Evolutionary conservation across 2,888 invertebrate genomes (phyloP).

Genomic region (Capitulum mitella): DNA sequence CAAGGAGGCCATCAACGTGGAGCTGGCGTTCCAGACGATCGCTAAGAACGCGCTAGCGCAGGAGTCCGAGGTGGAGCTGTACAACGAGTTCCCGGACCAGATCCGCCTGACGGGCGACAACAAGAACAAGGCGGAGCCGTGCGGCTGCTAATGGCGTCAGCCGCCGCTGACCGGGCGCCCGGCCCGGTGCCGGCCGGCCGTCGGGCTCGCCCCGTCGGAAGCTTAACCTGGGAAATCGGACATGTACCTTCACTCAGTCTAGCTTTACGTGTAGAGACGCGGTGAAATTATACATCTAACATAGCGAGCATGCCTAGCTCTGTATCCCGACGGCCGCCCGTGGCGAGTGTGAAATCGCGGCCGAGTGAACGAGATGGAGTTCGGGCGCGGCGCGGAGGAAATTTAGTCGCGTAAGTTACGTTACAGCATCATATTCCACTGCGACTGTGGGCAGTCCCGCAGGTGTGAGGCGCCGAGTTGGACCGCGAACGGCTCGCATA

Average conservation of each 20-base stretch:
- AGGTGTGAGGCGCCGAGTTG: background rate
- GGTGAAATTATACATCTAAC: background rate
- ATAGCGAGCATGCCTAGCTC: background rate
- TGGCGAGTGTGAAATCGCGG: background rate
- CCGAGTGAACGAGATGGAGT: background rate
- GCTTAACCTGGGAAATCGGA: conserved; percentile 2
- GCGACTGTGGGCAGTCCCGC: background rate
- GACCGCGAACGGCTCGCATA: background rate
- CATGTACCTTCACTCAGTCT: background rate
- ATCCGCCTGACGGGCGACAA: conserved; percentile 59
- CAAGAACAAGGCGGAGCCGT: conserved; percentile 34
- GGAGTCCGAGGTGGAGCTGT: conserved; percentile 71
- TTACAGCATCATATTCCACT: background rate
- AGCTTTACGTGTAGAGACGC: conserved; percentile 2
- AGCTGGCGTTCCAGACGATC: conserved; percentile 92
- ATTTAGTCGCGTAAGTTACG: background rate
- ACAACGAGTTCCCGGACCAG: conserved; percentile 93
- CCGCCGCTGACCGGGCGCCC: too few species aligned
- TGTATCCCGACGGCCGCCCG: background rate
- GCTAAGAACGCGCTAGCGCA: conserved; percentile 94
- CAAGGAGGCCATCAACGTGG: conserved; percentile 97
- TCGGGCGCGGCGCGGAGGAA: background rate
- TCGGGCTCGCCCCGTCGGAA: background rate
- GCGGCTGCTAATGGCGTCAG: conserved; percentile 35
- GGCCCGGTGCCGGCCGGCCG: too few species aligned